Conservation (phyloP, 2,113 vertebrate species). For the Poecilia latipinna region DNA sequence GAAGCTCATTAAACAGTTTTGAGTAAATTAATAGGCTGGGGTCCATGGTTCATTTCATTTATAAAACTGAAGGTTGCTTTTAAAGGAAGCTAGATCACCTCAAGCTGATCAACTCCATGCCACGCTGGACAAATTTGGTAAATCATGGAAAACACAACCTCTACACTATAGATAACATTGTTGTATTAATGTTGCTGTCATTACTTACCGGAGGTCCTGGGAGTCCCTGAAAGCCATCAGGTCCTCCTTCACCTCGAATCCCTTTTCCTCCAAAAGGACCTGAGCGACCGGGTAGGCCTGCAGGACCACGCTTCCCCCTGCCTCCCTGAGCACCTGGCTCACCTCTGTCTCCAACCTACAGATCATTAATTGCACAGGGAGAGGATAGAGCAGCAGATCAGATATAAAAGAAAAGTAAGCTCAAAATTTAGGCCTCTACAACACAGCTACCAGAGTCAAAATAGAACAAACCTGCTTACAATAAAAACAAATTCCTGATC, state of each 20-base stretch:
- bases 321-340: slow-evolving; percentile 70
- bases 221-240: slow-evolving; percentile 75
- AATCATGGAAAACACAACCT: background rate
- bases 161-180: too few species aligned
- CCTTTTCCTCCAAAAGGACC: slow-evolving; percentile 75
- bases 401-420: slow-evolving; percentile 3
- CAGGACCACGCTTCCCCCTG: slow-evolving; percentile 76
- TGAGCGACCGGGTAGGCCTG: slow-evolving; percentile 70
- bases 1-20: background rate
- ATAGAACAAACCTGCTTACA: background rate
- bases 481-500: background rate
- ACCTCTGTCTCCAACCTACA: slow-evolving; percentile 78
- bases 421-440: background rate
- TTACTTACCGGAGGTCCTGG: slow-evolving; percentile 76
- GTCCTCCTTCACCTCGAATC: slow-evolving; percentile 71
- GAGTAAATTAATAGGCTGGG: background rate
- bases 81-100: background rate
- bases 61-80: background rate
- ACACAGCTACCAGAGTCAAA: background rate
- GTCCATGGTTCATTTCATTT: background rate
- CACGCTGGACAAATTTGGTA: background rate
- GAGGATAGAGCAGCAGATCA: slow-evolving; percentile 3
- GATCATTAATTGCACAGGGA: slow-evolving; percentile 16
- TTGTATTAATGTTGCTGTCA: too few species aligned
- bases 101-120: background rate